Evolutionary conservation across 1,140 invertebrate genomes (phyloP).

Genomic region (Sipha flava): DNA sequence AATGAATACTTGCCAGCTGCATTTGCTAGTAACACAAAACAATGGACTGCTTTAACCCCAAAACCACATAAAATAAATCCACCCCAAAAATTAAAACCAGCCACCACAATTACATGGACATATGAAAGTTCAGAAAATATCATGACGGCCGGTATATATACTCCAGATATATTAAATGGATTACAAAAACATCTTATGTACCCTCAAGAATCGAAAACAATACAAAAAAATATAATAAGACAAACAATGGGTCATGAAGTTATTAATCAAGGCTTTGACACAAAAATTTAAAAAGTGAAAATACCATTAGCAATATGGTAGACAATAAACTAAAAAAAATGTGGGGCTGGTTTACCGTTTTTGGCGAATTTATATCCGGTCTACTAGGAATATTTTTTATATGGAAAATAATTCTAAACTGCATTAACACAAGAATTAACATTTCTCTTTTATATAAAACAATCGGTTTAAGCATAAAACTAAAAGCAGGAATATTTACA

Average conservation of each 20-base stretch:
- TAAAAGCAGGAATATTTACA: not conserved
- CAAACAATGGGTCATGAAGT: not conserved
- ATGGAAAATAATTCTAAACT: not conserved
- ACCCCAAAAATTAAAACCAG: not conserved
- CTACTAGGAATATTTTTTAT: not conserved
- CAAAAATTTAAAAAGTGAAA: not conserved
- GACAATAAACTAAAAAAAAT: not conserved
- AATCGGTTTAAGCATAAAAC: not conserved
- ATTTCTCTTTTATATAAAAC: not conserved
- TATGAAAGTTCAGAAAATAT: not conserved
- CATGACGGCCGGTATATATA: not conserved
- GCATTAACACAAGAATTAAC: not conserved
- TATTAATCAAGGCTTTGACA: not conserved
- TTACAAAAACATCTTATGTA: not conserved
- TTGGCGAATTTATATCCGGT: not conserved
- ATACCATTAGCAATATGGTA: not conserved
- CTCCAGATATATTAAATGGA: not conserved
- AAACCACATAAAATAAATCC: not conserved
- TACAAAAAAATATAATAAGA: not conserved
- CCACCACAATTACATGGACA: not conserved
- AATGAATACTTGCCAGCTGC: not conserved
- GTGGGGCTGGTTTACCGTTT: not conserved
- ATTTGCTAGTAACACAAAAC: not conserved
- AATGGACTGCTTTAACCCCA: not conserved
- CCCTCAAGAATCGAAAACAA: not conserved